Conservation (phyloP, 2,113 vertebrate genomes). For the Alexandromys fortis region DNA sequence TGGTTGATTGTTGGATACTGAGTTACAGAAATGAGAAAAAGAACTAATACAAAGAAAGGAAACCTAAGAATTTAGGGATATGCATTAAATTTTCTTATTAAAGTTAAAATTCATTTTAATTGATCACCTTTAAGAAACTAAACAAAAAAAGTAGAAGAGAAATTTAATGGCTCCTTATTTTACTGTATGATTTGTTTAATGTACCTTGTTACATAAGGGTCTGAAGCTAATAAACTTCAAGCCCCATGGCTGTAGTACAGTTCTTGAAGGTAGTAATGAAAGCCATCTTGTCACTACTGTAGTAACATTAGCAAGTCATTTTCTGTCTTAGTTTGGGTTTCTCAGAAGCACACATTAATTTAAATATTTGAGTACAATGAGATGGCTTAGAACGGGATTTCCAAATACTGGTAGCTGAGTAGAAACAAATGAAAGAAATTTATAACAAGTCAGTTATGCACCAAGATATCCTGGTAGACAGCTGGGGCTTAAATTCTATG, state of each 20-base stretch:
- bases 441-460: neutral
- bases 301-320: neutral
- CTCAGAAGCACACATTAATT: neutral
- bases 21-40: neutral
- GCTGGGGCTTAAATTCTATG: neutral
- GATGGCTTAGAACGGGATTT: neutral
- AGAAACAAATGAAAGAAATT: neutral
- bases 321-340: neutral
- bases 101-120: neutral
- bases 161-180: neutral
- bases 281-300: neutral
- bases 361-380: constrained; percentile 4
- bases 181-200: neutral
- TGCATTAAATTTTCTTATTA: neutral
- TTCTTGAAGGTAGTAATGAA: neutral
- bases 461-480: neutral
- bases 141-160: neutral
- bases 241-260: neutral
- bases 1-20: neutral
- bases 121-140: neutral
- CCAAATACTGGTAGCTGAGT: neutral
- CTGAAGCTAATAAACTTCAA: neutral
- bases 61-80: neutral
- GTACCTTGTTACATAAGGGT: neutral
- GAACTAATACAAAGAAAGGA: neutral